Base-by-base conservation (phyloP, 64 coral and sea anemone genomes). In the Dendrophyllia cribrosa region DNA sequence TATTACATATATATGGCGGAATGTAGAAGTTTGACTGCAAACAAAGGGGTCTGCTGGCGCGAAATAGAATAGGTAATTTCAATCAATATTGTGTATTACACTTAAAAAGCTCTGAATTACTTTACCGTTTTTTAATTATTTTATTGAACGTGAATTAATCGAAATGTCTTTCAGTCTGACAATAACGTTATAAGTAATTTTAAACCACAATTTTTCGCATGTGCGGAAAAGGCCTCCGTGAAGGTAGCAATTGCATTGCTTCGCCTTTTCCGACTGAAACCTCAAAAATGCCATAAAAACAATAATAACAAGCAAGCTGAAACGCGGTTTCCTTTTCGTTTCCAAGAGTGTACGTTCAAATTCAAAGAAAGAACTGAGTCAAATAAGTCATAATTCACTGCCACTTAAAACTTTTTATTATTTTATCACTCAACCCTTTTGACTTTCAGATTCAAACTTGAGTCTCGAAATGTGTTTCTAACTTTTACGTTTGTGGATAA, bases 31-130 rank as follows among this genome's bases (percentile, higher is more conserved):
- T 66, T 67, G 19, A 5, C 10, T 3, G 46, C 2, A 47, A 66
- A 84, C 43, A 67, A 84, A 62, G 14, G 34, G 4, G 22, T 21
- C 45, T 9, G n/a, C 16, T 14, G 11, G 17, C n/a, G 61, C 20
- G 34, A 46, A 23, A 68, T 21, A 51, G n/a, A 63, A 84, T 50
- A 24, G 52, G 21, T 23, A 66, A 84, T 67, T 19, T 79, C 21
- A 61, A 60, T 79, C 3, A 44, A 6, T 79, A 59, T 44, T 53
- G 21, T 11, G 53, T 77, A 55, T 58, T 77, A 77, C 49, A 58
- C 71, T 23, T 67, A 20, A 66, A 82, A 80, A 59, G 16, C 44
- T 50, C 17, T 84, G 80, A 68, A 65, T 67, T 49, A 9, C 16
- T 73, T 17, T 46, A 20, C 34, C 34, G 16, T 83, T 64, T 46